These are phyloP conservation scores for Hycleus cichorii DNA, from an alignment of 1,140 invertebrate genomes.

Conservation along the genomic window DNA sequence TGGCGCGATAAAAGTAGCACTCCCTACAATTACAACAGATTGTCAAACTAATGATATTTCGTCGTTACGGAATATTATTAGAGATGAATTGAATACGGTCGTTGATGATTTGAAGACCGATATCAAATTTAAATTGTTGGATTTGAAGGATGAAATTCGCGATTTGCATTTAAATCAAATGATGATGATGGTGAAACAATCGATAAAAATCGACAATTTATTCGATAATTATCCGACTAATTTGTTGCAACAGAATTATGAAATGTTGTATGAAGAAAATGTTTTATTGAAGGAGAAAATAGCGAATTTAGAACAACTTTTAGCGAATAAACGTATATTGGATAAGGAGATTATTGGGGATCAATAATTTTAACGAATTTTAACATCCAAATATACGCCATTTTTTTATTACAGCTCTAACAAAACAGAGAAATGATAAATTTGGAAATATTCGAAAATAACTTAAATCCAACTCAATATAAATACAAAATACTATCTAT, in stretches of 20 bases:
- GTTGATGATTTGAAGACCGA: slow-evolving; percentile 5
- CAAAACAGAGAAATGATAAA: slow-evolving; percentile 39
- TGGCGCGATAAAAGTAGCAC: not conserved
- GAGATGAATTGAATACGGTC: not conserved
- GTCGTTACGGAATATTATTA: not conserved
- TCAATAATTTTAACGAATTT: slow-evolving; percentile 17
- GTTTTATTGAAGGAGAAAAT: not conserved
- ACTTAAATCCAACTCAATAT: not conserved
- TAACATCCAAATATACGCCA: slow-evolving; percentile 45
- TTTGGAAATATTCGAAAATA: not conserved
- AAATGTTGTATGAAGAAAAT: not conserved
- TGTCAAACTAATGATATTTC: not conserved
- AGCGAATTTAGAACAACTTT: not conserved
- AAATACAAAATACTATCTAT: not conserved
- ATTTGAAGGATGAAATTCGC: not conserved
- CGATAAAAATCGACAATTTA: slow-evolving; percentile 5
- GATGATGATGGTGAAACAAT: slow-evolving; percentile 2
- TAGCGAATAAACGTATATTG: not conserved
- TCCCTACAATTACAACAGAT: not conserved
- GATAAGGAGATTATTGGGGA: no score
- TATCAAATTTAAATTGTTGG: not conserved
- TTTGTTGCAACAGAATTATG: not conserved
- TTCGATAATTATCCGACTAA: not conserved
- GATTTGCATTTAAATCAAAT: not conserved
- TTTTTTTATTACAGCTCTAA: slow-evolving; percentile 43